Base-by-base conservation (phyloP, 2,888 invertebrate genomes). In the Camponotus fellah region DNA sequence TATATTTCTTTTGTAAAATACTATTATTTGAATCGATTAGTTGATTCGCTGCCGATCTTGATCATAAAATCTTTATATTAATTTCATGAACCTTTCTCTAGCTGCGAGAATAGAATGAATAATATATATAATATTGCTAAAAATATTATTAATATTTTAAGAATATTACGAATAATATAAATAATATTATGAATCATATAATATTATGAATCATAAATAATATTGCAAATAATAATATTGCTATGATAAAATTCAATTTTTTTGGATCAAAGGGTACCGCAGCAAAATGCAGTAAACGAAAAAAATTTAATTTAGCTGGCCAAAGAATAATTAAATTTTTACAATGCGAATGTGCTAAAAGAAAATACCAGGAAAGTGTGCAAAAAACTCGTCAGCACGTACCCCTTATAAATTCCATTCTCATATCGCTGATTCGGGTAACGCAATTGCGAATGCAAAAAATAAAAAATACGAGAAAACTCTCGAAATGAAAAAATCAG, bases 251-350 rank as follows among this genome's bases (percentile, higher is more conserved):
- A 26, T 21, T 3, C 14, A n/a, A 40, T 76, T 77, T 65, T 64
- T 9, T 53, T 21, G 3, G 53, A 12, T 2, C 53, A 34, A 82
- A 56, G 62, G 49, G 66, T 37, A 46, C 2, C 43, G 14, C n/a
- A 21, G 37, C 10, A 40, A 32, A 37, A 1, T 26, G 26, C 26
- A 26, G 21, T 64, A 32, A 40, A 43, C 8, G 40, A 14, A 75
- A 77, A 89, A 89, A 87, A 89, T 89, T 72, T 86, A 86, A 86
- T 89, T 89, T 76, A 49, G 34, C 71, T 46, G 34, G 62, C 34
- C 43, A 56, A 69, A 26, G 85, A 84, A 84, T 85, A 89, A 89
- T 89, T 89, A 89, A 89, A 83, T 37, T 86, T 89, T 87, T 77
- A 84, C 65, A 72, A 34, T 14, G 68, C 71, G 46, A 68, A 65